A percentile compares a stretch with the other conserved stretches of the same genome.
phyloP scores from a whole-genome alignment of 2,113 vertebrate genomes.

The Heloderma charlesbogerti region DNA sequence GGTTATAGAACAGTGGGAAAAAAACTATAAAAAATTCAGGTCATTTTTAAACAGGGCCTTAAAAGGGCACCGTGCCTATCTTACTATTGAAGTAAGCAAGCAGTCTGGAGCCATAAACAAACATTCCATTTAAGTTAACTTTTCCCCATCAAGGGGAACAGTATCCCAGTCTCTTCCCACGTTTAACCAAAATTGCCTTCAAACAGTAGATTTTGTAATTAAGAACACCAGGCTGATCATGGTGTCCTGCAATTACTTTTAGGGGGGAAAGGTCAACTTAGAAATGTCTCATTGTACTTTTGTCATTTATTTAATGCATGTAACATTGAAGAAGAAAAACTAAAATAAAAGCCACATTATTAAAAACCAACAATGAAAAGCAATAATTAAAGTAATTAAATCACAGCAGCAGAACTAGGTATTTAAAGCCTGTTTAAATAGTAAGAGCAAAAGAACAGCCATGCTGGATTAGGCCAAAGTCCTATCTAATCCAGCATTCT shows the following conservation, averaged over 20 bases:
- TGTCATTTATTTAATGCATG: background rate
- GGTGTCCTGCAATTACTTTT: constrained; percentile 12
- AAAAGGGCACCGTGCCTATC: constrained; percentile 66
- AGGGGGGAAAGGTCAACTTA: background rate
- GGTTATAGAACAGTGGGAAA: constrained; percentile 45
- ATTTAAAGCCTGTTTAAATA: background rate
- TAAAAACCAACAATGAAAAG: background rate
- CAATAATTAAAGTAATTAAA: background rate
- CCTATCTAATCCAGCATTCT: no score
- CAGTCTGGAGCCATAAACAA: constrained; percentile 39
- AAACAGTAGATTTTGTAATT: background rate
- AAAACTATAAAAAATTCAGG: constrained; percentile 64
- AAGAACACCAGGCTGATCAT: background rate
- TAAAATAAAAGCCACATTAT: background rate
- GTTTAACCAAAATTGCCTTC: constrained; percentile 29
- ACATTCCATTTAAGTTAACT: constrained; percentile 64
- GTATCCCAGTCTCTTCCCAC: constrained; percentile 10
- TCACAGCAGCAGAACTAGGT: background rate
- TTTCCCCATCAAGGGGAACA: constrained; percentile 2
- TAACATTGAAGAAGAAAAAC: background rate
- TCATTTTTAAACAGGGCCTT: constrained; percentile 69
- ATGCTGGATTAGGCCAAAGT: no score
- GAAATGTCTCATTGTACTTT: background rate
- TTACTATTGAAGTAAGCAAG: constrained; percentile 59
- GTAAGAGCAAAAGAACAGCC: no score